Evolutionary conservation across 2,113 vertebrate genomes (phyloP).

Genomic region (Nannospalax galili): DNA sequence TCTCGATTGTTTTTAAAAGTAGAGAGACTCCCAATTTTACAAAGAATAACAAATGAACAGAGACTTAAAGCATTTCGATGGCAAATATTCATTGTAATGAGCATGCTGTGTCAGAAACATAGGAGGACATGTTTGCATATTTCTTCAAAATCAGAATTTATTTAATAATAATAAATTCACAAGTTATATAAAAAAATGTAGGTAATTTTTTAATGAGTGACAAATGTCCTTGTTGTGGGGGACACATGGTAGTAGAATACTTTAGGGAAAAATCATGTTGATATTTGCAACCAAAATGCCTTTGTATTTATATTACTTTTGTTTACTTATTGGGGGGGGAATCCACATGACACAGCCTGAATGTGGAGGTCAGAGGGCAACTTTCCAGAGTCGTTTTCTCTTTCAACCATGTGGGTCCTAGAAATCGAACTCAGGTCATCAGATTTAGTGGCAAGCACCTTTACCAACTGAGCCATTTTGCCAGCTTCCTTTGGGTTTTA

Average conservation of each 20-base stretch:
- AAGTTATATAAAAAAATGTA: no score
- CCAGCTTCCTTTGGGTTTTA: neutral
- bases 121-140: no score
- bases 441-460: neutral
- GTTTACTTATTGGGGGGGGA: neutral
- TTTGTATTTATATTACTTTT: neutral
- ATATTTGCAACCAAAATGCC: conserved; percentile 59
- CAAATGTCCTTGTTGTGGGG: neutral
- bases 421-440: neutral
- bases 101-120: no score
- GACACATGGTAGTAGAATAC: neutral
- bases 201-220: neutral
- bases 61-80: no score
- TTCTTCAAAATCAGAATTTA: no score
- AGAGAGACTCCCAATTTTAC: no score
- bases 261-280: conserved; percentile 19
- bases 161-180: no score
- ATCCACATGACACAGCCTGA: no score
- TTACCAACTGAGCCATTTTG: neutral
- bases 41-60: no score
- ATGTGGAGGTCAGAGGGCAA: neutral
- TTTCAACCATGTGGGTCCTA: neutral
- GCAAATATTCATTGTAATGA: no score
- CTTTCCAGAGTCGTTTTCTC: neutral
- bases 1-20: no score